Evolutionary conservation across 2,797 vertebrate genomes (phyloP).

Genomic region (Pristis pectinata): DNA sequence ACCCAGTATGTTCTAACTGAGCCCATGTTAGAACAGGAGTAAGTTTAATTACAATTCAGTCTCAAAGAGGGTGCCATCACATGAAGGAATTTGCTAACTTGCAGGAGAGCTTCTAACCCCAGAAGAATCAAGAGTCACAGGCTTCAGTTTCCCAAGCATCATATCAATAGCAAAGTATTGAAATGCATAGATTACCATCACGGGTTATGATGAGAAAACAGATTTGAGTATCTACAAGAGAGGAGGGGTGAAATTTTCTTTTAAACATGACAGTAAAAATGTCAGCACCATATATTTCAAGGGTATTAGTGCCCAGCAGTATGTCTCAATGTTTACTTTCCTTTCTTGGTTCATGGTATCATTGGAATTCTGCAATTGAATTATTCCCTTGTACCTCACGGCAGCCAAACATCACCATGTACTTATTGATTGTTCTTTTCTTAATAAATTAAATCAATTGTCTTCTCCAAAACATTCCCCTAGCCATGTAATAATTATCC

Average conservation of each 20-base stretch:
- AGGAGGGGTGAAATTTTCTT: background rate
- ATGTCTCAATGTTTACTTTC: background rate
- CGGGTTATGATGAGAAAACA: background rate
- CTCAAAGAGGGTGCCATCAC: background rate
- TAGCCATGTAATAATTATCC: background rate
- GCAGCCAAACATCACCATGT: background rate
- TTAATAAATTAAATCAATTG: slow-evolving; percentile 17
- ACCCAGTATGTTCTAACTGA: background rate
- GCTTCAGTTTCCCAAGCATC: background rate
- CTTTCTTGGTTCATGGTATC: too few species aligned
- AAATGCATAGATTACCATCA: background rate
- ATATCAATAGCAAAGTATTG: background rate
- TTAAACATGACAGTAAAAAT: background rate
- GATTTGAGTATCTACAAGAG: background rate
- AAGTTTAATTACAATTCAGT: background rate
- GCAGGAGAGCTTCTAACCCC: background rate
- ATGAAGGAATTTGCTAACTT: background rate
- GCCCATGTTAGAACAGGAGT: background rate
- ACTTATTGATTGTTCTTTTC: background rate
- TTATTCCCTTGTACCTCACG: background rate
- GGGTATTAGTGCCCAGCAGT: background rate
- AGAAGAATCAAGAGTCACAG: background rate
- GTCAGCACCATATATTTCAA: background rate
- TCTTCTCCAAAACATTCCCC: background rate
- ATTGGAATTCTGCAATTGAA: background rate